Base-by-base conservation (phyloP, 2,888 invertebrate species). In the Amphipyra berbera region DNA sequence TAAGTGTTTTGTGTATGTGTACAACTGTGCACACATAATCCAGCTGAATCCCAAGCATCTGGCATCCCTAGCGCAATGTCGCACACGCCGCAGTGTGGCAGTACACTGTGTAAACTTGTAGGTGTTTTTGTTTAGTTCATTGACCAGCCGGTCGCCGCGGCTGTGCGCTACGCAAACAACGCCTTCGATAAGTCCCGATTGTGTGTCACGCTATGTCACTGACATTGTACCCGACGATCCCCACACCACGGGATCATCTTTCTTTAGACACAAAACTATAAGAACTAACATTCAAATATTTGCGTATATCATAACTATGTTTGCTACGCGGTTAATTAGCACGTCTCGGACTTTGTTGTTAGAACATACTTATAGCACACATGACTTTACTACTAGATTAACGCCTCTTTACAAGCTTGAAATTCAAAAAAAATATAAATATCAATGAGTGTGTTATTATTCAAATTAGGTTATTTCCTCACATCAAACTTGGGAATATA, bases 91-190 rank as follows among this genome's bases (percentile, higher is more conserved):
- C 81, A 82, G 68, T 69, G 73, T 69, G 73, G 73, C 73, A 66
- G 69, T 70, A 68, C 79, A 82, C 78, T 81, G 77, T 82, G 82
- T 86, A 84, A 86, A 78, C 83, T 84, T 86, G 90, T 89, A 90
- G 89, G 89, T 91, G 91, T 92, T 93, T 93, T 91, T 93, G 89
- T 93, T 94, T 94, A 90, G 94, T 94, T 94, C 94, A 93, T 92
- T 94, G 94, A 94, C 94, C 94, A 94, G 89, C 81, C 68, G 61
- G 52, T 65, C 83, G 81, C 76, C 83, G 81, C 82, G 83, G 83
- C 82, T 85, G 90, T 87, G 89, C 85, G 87, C 89, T 88, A 89
- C 88, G 90, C 93, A 94, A 93, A 94, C 94, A 93, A 88, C 91
- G 87, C 86, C 88, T 90, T 89, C 90, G 94, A 94, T 94, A 94